A percentile compares a stretch with the other conserved stretches of the same genome.
These are phyloP conservation scores for Drosophila triauraria DNA, from an alignment of 1,140 invertebrate species.

Conservation along the genomic window DNA sequence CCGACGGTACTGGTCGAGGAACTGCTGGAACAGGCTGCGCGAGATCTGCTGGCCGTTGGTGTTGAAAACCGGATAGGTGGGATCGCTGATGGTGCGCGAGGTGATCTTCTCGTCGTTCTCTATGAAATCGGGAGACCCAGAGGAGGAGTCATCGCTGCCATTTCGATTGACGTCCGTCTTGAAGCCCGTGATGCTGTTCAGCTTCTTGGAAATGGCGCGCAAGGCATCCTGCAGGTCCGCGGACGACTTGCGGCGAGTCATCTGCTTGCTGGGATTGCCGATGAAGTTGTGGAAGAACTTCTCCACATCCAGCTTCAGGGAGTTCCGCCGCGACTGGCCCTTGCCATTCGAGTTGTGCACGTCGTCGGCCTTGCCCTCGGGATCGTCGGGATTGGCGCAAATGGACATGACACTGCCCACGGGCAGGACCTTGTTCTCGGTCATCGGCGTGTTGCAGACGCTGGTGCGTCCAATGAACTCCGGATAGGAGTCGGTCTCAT, in stretches of 20 bases:
- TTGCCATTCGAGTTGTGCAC: conserved; percentile 68
- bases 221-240: conserved; percentile 87
- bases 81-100: conserved; percentile 90
- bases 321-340: conserved; percentile 59
- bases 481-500: conserved; percentile 83
- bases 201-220: conserved; percentile 86
- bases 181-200: conserved; percentile 76
- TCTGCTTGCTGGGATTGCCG: conserved; percentile 74
- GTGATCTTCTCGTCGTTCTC: conserved; percentile 76
- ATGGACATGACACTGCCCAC: conserved; percentile 89
- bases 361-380: conserved; percentile 46
- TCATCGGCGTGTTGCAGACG: conserved; percentile 90
- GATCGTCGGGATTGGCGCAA: conserved; percentile 86
- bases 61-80: conserved; percentile 90
- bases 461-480: conserved; percentile 89
- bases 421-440: conserved; percentile 90
- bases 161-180: conserved; percentile 80
- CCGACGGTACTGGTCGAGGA: conserved; percentile 87
- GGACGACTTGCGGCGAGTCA: conserved; percentile 83
- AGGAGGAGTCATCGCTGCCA: conserved; percentile 49
- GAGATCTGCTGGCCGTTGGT: conserved; percentile 90
- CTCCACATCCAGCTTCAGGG: conserved; percentile 75
- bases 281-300: conserved; percentile 83
- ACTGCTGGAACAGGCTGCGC: conserved; percentile 89
- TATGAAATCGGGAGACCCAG: conserved; percentile 71